Evolutionary conservation across 2,888 invertebrate species (phyloP).

Genomic region (Leptothorax acervorum): DNA sequence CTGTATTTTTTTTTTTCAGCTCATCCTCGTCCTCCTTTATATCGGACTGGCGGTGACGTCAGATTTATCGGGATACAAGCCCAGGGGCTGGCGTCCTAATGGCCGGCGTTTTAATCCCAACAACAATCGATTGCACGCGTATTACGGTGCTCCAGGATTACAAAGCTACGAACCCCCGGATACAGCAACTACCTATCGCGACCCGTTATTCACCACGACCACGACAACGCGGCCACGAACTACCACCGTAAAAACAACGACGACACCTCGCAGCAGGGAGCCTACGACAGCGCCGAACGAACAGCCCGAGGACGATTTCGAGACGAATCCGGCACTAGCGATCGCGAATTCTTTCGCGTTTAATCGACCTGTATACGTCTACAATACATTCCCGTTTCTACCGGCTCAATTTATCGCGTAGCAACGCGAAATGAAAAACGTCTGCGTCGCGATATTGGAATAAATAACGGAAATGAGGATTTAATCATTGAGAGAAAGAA

Average conservation of each 20-base stretch:
- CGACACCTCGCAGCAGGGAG: conserved; percentile 80
- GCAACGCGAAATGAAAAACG: conserved; percentile 6
- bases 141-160: conserved; percentile 71
- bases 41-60: conserved; percentile 70
- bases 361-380: conserved; percentile 82
- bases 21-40: conserved; percentile 67
- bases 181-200: conserved; percentile 49
- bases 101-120: conserved; percentile 79
- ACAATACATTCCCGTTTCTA: conserved; percentile 80
- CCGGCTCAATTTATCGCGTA: conserved; percentile 65
- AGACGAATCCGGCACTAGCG: conserved; percentile 80
- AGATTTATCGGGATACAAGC: conserved; percentile 74
- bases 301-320: conserved; percentile 75
- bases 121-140: conserved; percentile 71
- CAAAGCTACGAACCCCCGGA: conserved; percentile 75
- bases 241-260: conserved; percentile 70
- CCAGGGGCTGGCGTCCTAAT: conserved; percentile 82
- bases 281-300: conserved; percentile 68
- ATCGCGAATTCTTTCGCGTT: conserved; percentile 84
- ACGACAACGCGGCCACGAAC: conserved; percentile 51
- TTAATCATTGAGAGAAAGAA: not conserved
- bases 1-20: conserved; percentile 52
- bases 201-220: conserved; percentile 62
- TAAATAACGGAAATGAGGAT: not conserved
- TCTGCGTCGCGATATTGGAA: not conserved